Evolutionary conservation across 2,113 vertebrate genomes (phyloP).

Genomic region (Muntiacus reevesi): DNA sequence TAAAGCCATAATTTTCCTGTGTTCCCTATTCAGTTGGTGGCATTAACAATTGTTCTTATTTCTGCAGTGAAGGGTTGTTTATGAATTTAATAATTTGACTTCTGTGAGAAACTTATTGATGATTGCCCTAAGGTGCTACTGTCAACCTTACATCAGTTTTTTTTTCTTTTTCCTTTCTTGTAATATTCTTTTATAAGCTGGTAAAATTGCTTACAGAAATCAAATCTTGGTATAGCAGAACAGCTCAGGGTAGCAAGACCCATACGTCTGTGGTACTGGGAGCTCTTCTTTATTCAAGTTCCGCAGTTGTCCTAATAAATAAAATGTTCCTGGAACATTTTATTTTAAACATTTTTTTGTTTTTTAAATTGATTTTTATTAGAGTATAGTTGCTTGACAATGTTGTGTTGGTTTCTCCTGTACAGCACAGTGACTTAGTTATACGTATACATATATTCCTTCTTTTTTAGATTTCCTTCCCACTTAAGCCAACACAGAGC

Average conservation of each 20-base stretch:
- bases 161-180: not conserved
- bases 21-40: not conserved
- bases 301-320: not conserved
- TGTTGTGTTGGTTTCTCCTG: not conserved
- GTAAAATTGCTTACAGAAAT: not conserved
- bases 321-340: not conserved
- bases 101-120: not conserved
- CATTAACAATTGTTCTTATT: conserved; percentile 10
- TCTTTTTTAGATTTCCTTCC: not conserved
- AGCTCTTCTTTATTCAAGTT: not conserved
- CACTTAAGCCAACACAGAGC: not conserved
- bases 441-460: not conserved
- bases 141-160: not conserved
- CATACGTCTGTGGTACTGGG: not conserved
- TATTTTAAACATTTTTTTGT: not conserved
- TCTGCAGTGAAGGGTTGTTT: conserved; percentile 46
- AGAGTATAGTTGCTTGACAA: not conserved
- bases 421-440: not conserved
- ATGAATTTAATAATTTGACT: conserved; percentile 65
- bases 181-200: not conserved
- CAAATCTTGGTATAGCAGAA: not conserved
- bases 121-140: not conserved
- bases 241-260: not conserved
- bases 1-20: conserved; percentile 62
- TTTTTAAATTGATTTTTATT: not conserved